Percentiles rank a stretch among this genome's conserved stretches.
phyloP scores from a whole-genome alignment of 2,888 invertebrate species.

The Andrena bicolor region DNA sequence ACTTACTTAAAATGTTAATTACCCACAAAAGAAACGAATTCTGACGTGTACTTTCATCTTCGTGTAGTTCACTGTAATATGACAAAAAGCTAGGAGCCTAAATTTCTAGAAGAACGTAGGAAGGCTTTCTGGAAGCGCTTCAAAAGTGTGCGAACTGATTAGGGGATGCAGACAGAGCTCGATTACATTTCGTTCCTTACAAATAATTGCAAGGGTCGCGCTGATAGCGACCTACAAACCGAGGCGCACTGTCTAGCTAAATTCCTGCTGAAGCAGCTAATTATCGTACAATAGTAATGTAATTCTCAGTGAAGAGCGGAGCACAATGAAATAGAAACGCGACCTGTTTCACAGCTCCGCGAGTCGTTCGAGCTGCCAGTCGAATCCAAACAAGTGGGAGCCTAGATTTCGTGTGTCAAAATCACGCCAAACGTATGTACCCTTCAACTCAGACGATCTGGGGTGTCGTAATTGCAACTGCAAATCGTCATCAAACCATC shows the following conservation, averaged over 20 bases:
- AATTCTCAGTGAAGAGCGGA: constrained; percentile 37
- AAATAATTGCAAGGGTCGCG: neutral
- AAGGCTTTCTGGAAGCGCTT: neutral
- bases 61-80: no score
- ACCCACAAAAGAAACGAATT: neutral
- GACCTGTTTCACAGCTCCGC: constrained; percentile 58
- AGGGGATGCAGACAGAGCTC: neutral
- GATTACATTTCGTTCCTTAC: neutral
- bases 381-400: constrained; percentile 11
- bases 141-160: neutral
- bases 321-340: constrained; percentile 59
- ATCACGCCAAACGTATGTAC: constrained; percentile 13
- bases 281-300: constrained; percentile 39
- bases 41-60: no score
- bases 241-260: neutral
- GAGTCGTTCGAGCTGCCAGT: neutral
- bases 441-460: constrained; percentile 3
- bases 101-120: neutral
- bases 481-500: constrained; percentile 40
- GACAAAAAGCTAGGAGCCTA: no score
- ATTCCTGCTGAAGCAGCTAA: constrained; percentile 36
- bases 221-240: constrained; percentile 14
- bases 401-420: constrained; percentile 37
- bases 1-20: neutral
- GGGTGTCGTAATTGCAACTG: constrained; percentile 3